Percentiles rank a stretch among this genome's conserved stretches.
Conservation (phyloP, 2,888 invertebrate genomes). For the Agrochola macilenta region DNA sequence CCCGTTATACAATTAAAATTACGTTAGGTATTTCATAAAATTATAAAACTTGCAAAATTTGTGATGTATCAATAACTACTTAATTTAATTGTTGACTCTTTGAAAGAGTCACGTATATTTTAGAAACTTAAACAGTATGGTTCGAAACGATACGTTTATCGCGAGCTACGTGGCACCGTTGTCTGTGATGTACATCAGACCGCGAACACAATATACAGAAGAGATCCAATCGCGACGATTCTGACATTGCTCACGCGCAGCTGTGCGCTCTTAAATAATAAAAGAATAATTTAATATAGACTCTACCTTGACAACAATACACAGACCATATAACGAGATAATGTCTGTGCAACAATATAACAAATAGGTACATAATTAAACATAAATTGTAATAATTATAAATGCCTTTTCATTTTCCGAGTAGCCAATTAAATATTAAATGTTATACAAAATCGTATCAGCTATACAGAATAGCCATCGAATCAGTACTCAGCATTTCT, state of each 20-base stretch:
- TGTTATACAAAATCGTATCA: conserved; percentile 71
- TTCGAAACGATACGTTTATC: conserved; percentile 60
- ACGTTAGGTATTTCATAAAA: conserved; percentile 59
- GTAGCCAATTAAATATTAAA: conserved; percentile 82
- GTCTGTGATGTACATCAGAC: conserved; percentile 55
- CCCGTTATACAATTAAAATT: conserved; percentile 59
- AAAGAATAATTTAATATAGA: conserved; percentile 88
- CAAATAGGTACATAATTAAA: conserved; percentile 81
- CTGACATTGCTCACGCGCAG: conserved; percentile 70
- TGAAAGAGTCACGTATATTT: conserved; percentile 64
- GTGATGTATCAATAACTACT: conserved; percentile 66
- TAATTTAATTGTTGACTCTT: conserved; percentile 63
- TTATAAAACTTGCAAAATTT: conserved; percentile 67
- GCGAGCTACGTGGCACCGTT: conserved; percentile 46
- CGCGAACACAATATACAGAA: conserved; percentile 65
- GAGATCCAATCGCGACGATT: conserved; percentile 66
- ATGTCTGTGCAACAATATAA: conserved; percentile 76
- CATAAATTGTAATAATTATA: conserved; percentile 83
- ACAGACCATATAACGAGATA: conserved; percentile 53
- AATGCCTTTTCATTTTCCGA: conserved; percentile 83
- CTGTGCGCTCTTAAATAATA: conserved; percentile 78
- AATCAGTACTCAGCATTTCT: conserved; percentile 74
- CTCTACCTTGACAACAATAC: conserved; percentile 84
- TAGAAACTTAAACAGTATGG: conserved; percentile 66
- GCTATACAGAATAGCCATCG: conserved; percentile 72